A percentile compares a stretch with the other conserved stretches of the same genome.
These are phyloP conservation scores for Eubucco bourcierii DNA, from an alignment of 2,113 vertebrate species.

Conservation along the genomic window DNA sequence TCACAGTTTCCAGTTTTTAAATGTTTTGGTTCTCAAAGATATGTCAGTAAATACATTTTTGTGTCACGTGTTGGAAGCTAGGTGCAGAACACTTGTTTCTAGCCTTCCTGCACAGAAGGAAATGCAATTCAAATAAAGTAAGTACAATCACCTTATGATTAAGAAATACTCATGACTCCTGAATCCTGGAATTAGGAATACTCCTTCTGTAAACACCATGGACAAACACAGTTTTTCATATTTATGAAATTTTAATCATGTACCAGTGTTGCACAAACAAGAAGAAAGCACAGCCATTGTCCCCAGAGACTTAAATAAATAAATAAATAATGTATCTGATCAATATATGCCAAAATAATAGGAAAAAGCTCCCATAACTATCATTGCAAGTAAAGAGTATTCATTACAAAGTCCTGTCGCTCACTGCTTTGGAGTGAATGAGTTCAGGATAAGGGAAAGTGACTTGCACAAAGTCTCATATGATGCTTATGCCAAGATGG, in stretches of 20 bases:
- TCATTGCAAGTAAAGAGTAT: background rate
- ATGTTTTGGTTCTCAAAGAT: background rate
- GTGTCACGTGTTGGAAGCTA: background rate
- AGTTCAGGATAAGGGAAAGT: background rate
- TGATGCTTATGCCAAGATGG: background rate
- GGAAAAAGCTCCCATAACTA: background rate
- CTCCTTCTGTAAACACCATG: background rate
- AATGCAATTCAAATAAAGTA: background rate
- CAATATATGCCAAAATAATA: constrained; percentile 9
- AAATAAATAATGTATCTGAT: constrained; percentile 7
- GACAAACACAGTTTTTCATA: background rate
- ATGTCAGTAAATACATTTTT: background rate
- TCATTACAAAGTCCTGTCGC: background rate
- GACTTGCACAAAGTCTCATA: background rate
- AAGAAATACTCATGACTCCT: background rate
- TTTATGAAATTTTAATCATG: background rate
- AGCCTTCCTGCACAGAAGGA: background rate
- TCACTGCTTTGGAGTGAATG: background rate
- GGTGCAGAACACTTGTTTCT: background rate
- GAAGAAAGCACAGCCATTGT: constrained; percentile 6
- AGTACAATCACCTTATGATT: background rate
- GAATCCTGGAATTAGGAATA: background rate
- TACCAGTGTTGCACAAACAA: background rate
- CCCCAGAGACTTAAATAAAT: constrained; percentile 1
- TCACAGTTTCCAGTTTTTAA: background rate